Evolutionary conservation across 2,888 invertebrate genomes (phyloP).

Genomic region (Drosophila picticornis): DNA sequence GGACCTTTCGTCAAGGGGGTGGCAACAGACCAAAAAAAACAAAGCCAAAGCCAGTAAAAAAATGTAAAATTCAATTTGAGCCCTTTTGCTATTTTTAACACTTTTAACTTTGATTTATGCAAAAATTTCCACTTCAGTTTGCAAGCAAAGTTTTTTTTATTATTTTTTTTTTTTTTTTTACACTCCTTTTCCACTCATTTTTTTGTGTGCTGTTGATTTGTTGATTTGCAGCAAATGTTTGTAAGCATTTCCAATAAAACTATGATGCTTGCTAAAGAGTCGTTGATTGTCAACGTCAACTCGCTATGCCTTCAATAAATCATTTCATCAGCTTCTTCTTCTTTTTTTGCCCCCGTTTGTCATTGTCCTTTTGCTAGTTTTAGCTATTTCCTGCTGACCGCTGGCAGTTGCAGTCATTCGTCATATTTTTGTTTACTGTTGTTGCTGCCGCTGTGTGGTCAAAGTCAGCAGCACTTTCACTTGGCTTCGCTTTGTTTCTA

Average conservation of each 20-base stretch:
- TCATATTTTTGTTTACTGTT: constrained; percentile 49
- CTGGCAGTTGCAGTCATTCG: constrained; percentile 44
- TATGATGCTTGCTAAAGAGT: constrained; percentile 8
- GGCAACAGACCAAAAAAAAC: constrained; percentile 29
- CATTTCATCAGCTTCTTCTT: constrained; percentile 46
- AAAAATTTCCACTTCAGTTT: constrained; percentile 77
- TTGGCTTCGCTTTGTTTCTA: constrained; percentile 19
- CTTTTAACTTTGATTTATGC: constrained; percentile 80
- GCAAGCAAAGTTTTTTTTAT: constrained; percentile 44
- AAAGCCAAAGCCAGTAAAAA: constrained; percentile 30
- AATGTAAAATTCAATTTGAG: constrained; percentile 73
- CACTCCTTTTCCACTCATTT: neutral
- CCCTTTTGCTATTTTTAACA: constrained; percentile 75
- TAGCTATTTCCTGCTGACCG: constrained; percentile 35
- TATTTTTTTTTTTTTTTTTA: constrained; percentile 22
- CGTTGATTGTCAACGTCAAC: constrained; percentile 49
- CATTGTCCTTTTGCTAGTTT: constrained; percentile 37
- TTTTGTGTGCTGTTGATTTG: constrained; percentile 64
- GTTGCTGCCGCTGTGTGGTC: constrained; percentile 27
- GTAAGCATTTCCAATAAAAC: constrained; percentile 62
- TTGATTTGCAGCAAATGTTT: constrained; percentile 77
- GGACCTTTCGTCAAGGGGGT: constrained; percentile 37
- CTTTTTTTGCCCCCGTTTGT: neutral
- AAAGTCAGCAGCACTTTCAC: constrained; percentile 26
- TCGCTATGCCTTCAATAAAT: constrained; percentile 46